phyloP scores from a whole-genome alignment of 2,797 vertebrate genomes.

The Orientallactaga sibirica region DNA sequence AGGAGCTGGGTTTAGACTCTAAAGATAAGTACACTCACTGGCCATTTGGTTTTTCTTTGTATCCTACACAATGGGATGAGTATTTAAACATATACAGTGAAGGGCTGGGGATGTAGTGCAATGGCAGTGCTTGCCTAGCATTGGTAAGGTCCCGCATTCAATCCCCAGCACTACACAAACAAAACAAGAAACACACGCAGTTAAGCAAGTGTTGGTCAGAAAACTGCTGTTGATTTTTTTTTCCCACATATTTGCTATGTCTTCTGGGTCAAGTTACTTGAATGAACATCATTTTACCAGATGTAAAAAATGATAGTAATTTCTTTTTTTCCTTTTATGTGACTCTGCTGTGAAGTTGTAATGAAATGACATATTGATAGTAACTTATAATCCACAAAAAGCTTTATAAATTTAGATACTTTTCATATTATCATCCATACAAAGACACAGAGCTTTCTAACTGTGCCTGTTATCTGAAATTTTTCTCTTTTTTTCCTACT shows the following conservation, averaged over 20 bases:
- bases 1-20: not conserved
- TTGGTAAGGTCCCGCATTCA: too few relatives aligned
- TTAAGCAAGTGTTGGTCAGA: not conserved
- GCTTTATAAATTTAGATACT: not conserved
- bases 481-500: not conserved
- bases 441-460: not conserved
- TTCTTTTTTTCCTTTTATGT: constrained; percentile 12
- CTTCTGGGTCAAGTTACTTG: not conserved
- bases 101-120: too few relatives aligned
- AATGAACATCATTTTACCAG: not conserved
- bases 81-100: not conserved
- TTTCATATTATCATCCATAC: not conserved
- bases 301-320: constrained; percentile 13
- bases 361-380: constrained; percentile 34
- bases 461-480: not conserved
- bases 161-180: too few relatives aligned
- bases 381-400: constrained; percentile 9
- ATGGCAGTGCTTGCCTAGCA: too few relatives aligned
- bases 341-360: constrained; percentile 6
- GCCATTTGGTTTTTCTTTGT: not conserved
- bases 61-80: not conserved
- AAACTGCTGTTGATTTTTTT: not conserved
- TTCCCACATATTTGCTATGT: not conserved
- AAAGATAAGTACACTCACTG: not conserved
- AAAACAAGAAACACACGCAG: not conserved